Conservation (phyloP, 2,888 invertebrate species). For the Ernsta delagoae region DNA sequence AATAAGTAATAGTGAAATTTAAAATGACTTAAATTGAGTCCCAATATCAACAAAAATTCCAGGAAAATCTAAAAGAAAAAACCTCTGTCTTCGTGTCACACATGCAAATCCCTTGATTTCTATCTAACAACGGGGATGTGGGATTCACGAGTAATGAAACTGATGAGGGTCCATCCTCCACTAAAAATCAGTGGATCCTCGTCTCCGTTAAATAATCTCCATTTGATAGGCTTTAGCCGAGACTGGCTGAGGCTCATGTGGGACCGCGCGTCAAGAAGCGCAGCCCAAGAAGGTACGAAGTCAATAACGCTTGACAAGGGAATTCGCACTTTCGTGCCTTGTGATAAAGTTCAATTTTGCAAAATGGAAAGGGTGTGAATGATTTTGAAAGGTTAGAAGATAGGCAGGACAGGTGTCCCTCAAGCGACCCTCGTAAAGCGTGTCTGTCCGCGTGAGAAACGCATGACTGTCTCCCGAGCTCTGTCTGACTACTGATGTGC, state of each 20-base stretch:
- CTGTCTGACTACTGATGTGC: slow-evolving; percentile 13
- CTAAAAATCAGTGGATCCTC: slow-evolving; percentile 32
- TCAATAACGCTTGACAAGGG: not conserved
- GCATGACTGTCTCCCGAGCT: slow-evolving; percentile 11
- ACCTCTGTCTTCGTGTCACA: not conserved
- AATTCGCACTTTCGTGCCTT: not conserved
- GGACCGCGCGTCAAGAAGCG: not conserved
- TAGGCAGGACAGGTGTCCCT: slow-evolving; percentile 19
- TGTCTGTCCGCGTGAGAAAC: slow-evolving; percentile 5
- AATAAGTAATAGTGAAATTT: no score
- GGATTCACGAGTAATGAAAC: slow-evolving; percentile 2
- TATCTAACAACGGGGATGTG: not conserved
- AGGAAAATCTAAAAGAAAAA: no score
- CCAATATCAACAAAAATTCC: not conserved
- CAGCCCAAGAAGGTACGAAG: not conserved
- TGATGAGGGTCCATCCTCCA: slow-evolving; percentile 28
- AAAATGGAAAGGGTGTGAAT: not conserved
- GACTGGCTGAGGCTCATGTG: slow-evolving; percentile 7
- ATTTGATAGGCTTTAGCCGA: slow-evolving; percentile 29
- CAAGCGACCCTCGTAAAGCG: slow-evolving; percentile 27
- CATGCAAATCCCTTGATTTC: slow-evolving; percentile 14
- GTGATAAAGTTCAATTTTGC: not conserved
- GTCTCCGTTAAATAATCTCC: slow-evolving; percentile 31
- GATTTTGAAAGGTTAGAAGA: slow-evolving; percentile 5
- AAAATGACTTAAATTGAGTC: no score